Base-by-base conservation (phyloP, 2,888 invertebrate species). In the Stenotaenia linearis region DNA sequence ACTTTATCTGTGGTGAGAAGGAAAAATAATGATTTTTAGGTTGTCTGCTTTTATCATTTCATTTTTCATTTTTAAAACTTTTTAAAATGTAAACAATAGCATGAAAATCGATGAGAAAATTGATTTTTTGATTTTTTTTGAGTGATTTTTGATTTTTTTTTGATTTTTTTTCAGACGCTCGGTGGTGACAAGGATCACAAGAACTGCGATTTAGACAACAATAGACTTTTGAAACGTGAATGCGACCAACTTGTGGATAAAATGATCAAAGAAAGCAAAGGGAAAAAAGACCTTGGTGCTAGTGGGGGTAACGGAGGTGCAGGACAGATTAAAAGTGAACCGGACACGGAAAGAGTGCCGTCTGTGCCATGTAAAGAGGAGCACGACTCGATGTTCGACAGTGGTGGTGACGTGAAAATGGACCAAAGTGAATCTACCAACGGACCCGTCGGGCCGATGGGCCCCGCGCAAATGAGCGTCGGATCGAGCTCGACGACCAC, bases 211-310 rank as follows among this genome's bases (percentile, higher is more conserved):
- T 50, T 77, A 35, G 80, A 81, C 10, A 81, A 81, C 56, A 79
- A 77, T 30, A 61, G 40, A 79, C 79, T 81, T 78, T 28, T 81
- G 74, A 80, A 82, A 80, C 79, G 77, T 30, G 80, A 80, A 50
- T 80, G 80, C 28, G 74, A 37, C 18, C 61, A 61, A 1, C 37
- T 79, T 30, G 56, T 81, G 80, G 80, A 76, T 77, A 82, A 81
- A 81, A 83, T 83, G 82, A 83, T 83, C 79, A 83, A 83, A 81
- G 83, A 83, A 82, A 82, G 78, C 56, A 83, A 83, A 79, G 83
- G 83, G 40, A 81, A 82, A 79, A 81, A 81, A 74, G 82, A 82
- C 56, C 80, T 81, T 80, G 79, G 79, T 56, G 69, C 75, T 75
- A 77, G 81, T 30, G 74, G 69, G 30, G 80, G 76, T 56, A 78